Evolutionary conservation across 1,140 invertebrate genomes (phyloP).

Genomic region (Gerris buenoi): DNA sequence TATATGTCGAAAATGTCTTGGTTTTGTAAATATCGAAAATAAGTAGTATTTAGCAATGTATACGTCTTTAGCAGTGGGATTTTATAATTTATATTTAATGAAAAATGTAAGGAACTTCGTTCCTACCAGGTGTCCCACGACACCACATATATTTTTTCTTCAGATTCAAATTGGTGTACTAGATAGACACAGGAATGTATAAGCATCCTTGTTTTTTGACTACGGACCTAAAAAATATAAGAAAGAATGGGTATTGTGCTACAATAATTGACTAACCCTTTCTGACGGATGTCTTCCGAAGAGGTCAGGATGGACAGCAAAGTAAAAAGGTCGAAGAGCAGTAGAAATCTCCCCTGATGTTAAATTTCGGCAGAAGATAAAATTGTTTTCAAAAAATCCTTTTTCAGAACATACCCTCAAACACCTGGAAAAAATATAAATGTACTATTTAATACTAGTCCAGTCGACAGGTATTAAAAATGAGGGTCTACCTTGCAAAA

Average conservation of each 20-base stretch:
- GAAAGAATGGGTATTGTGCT: too few relatives aligned
- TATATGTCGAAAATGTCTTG: too few relatives aligned
- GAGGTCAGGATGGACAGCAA: constrained; percentile 85
- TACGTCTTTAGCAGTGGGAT: too few relatives aligned
- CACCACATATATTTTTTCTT: background rate
- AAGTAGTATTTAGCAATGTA: too few relatives aligned
- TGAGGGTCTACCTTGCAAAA: too few relatives aligned
- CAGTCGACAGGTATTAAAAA: too few relatives aligned
- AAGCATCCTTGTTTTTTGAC: background rate
- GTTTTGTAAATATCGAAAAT: too few relatives aligned
- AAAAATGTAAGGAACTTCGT: too few relatives aligned
- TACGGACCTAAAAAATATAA: constrained; percentile 14
- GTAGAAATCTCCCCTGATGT: constrained; percentile 69
- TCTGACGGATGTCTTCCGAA: constrained; percentile 82
- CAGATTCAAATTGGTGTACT: background rate
- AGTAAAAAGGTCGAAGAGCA: constrained; percentile 83
- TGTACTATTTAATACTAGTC: too few relatives aligned
- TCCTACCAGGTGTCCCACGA: too few relatives aligned
- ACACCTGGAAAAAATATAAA: background rate
- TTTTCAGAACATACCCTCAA: background rate
- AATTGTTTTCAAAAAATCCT: background rate
- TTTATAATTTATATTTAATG: too few relatives aligned
- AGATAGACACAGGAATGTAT: background rate
- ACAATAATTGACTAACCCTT: constrained; percentile 42
- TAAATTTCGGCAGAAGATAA: constrained; percentile 26